Conservation (phyloP, 2,113 vertebrate species). For the Oxyura jamaicensis region DNA sequence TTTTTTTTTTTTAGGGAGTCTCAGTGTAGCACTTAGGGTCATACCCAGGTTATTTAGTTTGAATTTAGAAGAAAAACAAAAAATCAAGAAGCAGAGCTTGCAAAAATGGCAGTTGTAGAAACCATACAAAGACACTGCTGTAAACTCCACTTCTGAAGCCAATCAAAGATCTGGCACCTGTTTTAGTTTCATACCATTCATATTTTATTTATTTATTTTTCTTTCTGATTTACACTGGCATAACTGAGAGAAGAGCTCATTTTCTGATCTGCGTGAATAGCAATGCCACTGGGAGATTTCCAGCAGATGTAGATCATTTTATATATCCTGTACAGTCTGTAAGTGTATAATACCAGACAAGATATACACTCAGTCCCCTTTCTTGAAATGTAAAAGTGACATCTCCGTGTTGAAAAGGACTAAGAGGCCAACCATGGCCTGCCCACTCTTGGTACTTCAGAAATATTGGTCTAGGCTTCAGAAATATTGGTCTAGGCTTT, state of each 20-base stretch:
- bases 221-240: background rate
- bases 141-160: background rate
- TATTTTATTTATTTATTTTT: background rate
- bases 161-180: background rate
- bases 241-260: background rate
- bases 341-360: background rate
- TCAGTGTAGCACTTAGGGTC: background rate
- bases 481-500: background rate
- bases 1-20: background rate
- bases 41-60: background rate
- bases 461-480: background rate
- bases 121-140: background rate
- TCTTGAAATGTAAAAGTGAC: background rate
- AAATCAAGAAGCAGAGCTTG: background rate
- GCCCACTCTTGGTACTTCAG: background rate
- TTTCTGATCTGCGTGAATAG: background rate
- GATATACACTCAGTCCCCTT: no score
- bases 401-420: background rate
- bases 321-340: background rate
- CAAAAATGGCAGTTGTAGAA: background rate
- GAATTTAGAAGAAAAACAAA: background rate
- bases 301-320: background rate
- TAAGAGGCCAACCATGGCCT: background rate
- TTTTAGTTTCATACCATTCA: background rate
- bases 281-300: background rate